These are phyloP conservation scores for Aphidius gifuensis DNA, from an alignment of 1,140 invertebrate species.

Conservation along the genomic window DNA sequence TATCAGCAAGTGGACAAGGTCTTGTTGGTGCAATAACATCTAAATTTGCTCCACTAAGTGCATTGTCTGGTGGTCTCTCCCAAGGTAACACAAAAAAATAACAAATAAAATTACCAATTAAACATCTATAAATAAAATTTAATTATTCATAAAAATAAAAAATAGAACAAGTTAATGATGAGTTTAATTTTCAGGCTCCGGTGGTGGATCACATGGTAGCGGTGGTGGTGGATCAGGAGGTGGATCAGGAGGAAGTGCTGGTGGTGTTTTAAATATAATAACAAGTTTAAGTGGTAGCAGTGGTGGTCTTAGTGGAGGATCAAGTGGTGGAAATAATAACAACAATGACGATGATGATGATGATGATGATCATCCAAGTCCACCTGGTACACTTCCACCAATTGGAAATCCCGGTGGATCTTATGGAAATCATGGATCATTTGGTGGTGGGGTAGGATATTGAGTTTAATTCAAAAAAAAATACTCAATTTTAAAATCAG, in stretches of 20 bases:
- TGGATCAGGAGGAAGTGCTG: constrained; percentile 1
- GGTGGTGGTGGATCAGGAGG: constrained; percentile 11
- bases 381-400: no score
- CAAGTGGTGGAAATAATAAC: constrained; percentile 50
- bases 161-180: not conserved
- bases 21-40: constrained; percentile 37
- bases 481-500: no score
- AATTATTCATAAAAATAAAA: constrained; percentile 1
- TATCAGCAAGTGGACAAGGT: constrained; percentile 36
- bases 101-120: not conserved
- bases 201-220: not conserved
- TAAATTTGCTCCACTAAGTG: constrained; percentile 48
- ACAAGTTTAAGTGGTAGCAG: constrained; percentile 30
- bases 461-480: constrained; percentile 25
- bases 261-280: constrained; percentile 29
- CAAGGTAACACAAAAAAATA: constrained; percentile 17
- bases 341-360: not conserved
- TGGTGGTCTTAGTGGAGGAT: constrained; percentile 48
- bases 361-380: no score
- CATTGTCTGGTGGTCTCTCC: constrained; percentile 39
- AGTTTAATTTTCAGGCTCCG: constrained; percentile 8
- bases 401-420: constrained; percentile 27
- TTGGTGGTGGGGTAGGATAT: constrained; percentile 47
- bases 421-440: constrained; percentile 30
- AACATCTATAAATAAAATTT: not conserved